phyloP scores from a whole-genome alignment of 2,797 vertebrate species.

The Synaphobranchus kaupii region DNA sequence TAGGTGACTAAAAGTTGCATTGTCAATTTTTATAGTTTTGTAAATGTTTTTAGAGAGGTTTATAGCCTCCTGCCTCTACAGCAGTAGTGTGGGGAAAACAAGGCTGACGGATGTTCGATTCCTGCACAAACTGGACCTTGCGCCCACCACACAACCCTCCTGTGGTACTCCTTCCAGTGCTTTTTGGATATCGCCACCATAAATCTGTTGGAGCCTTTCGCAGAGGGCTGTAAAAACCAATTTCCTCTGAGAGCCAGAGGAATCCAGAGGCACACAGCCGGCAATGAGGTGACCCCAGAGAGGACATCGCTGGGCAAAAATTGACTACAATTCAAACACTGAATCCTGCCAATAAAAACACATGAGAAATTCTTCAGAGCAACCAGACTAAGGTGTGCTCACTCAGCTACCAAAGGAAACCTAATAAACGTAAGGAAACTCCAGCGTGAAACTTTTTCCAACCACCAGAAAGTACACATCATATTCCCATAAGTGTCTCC shows the following conservation, averaged over 20 bases:
- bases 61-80: neutral
- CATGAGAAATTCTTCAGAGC: conserved; percentile 37
- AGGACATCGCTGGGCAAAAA: conserved; percentile 37
- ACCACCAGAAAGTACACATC: conserved; percentile 3
- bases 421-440: neutral
- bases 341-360: conserved; percentile 47
- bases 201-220: conserved; percentile 54
- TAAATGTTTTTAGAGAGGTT: neutral
- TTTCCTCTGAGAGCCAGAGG: conserved; percentile 60
- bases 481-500: neutral
- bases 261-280: conserved; percentile 51
- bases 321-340: conserved; percentile 31
- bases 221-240: conserved; percentile 59
- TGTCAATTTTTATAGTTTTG: neutral
- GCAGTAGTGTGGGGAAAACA: neutral
- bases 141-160: neutral
- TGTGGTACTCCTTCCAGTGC: conserved; percentile 38
- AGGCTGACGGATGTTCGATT: neutral
- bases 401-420: conserved; percentile 30
- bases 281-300: conserved; percentile 47
- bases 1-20: neutral
- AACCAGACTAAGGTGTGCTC: conserved; percentile 33
- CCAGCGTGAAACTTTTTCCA: neutral
- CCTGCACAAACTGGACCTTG: neutral
- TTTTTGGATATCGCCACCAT: conserved; percentile 57